Evolutionary conservation across 2,797 vertebrate genomes (phyloP), one percentile per base, ranked within the genome.

Genomic region (Pteronotus mesoamericanus): DNA sequence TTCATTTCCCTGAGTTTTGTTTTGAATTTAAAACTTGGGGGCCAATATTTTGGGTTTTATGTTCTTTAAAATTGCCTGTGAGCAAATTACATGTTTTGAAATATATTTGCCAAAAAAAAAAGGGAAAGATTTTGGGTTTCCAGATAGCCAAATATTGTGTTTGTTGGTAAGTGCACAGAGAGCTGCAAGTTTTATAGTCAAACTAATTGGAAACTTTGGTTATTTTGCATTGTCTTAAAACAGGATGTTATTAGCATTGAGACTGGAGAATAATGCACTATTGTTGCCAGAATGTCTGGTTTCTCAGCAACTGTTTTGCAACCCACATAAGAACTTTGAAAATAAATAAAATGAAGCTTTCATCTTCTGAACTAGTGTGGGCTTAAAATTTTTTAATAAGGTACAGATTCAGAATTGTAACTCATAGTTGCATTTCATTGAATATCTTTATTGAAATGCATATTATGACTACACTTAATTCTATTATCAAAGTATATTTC

Each of bases 241-340:
- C 32, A 89, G 69, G 53, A 77, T 80, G 42, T 53, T 92, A 85
- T 89, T 77, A 95, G 5, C 61, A 26, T 6, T 32, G 22, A 18
- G 9, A 69, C 53, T 86, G 21, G 29, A 89, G 24, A 95, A 75
- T 44, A 46, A n/a, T n/a, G n/a, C 7, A 34, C 4, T 34, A 68
- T 75, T 97, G 57, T 97, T 93, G 57, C 71, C 80, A 92, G 42
- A 64, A 83, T 64, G 39, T 87, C 83, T 93, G 77, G 5, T 86
- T 95, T 97, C 75, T 66, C 86, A 57, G 72, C 95, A 74, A 93
- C n/a, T 91, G 75, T 64, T 95, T 93, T 94, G 16, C 18, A 93
- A 85, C 72, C 71, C 93, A 97, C 86, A 77, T 66, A 57, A 39
- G 4, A 78, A 72, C 71, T 93, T 90, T 37, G 26, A 84, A 94